These are phyloP conservation scores for Phanerotoma sp. DNA, from an alignment of 2,888 invertebrate species.

Conservation along the genomic window DNA sequence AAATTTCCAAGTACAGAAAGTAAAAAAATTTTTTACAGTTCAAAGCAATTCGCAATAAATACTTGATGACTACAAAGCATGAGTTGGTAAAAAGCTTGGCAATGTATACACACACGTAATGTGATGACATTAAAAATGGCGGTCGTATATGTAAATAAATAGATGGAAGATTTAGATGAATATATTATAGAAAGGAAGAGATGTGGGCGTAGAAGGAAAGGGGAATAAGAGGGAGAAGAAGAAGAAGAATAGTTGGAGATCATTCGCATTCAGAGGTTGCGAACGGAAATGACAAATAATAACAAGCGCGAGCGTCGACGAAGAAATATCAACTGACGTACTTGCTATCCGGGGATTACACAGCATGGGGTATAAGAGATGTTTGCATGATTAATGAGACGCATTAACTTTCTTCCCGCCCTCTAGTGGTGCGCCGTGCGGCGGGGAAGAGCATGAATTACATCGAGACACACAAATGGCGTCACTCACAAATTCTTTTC, in stretches of 20 bases:
- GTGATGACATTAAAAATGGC: too few species aligned
- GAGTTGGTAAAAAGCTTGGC: too few species aligned
- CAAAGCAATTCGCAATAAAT: too few species aligned
- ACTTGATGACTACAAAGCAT: too few species aligned
- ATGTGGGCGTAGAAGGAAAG: neutral
- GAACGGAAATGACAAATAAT: constrained; percentile 47
- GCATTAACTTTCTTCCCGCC: constrained; percentile 40
- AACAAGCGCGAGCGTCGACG: constrained; percentile 39
- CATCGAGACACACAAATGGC: constrained; percentile 2
- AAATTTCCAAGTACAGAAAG: too few species aligned
- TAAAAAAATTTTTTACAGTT: too few species aligned
- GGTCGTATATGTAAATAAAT: too few species aligned
- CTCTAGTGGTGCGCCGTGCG: neutral
- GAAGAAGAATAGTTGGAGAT: neutral
- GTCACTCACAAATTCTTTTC: constrained; percentile 8
- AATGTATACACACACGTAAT: too few species aligned
- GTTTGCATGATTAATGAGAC: constrained; percentile 48
- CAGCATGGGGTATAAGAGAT: constrained; percentile 26
- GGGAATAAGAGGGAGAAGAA: neutral
- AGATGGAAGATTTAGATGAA: too few species aligned
- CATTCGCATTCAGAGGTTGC: neutral
- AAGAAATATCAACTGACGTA: constrained; percentile 36
- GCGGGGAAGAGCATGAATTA: constrained; percentile 26
- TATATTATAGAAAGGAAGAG: too few species aligned
- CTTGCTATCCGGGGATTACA: constrained; percentile 14